A percentile compares a stretch with the other conserved stretches of the same genome.
These are phyloP conservation scores for Euthynnus affinis DNA, from an alignment of 2,797 vertebrate genomes.

Conservation along the genomic window DNA sequence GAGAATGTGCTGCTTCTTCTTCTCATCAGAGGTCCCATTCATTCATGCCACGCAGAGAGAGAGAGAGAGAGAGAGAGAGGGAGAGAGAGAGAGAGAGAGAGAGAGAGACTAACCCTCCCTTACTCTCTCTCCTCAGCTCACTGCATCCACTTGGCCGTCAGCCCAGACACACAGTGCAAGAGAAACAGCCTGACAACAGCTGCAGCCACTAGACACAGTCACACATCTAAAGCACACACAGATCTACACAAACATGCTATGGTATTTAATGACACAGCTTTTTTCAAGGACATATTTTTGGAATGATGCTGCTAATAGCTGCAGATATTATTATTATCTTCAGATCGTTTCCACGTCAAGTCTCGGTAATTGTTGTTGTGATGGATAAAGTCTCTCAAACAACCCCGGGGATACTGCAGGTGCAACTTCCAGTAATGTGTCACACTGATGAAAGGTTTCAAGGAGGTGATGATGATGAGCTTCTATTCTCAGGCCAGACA, in stretches of 20 bases:
- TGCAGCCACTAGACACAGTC: conserved; percentile 37
- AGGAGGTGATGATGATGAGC: no score
- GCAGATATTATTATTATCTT: background rate
- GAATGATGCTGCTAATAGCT: background rate
- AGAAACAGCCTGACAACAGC: conserved; percentile 68
- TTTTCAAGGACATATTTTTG: background rate
- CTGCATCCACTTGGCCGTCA: conserved; percentile 69
- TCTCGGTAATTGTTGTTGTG: background rate
- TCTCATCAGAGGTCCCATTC: conserved; percentile 69
- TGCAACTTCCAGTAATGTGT: background rate
- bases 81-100: conserved; percentile 17
- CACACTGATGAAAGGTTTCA: no score
- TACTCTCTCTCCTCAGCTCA: conserved; percentile 21
- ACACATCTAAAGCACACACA: background rate
- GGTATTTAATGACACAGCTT: background rate
- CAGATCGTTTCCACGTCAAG: background rate
- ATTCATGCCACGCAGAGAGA: conserved; percentile 47
- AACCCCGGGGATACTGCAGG: no score
- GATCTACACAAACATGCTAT: conserved; percentile 1
- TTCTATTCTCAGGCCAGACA: no score
- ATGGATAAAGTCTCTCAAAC: no score
- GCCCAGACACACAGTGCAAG: conserved; percentile 64
- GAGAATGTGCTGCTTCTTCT: conserved; percentile 69
- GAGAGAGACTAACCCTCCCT: background rate
- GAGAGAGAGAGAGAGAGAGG: conserved; percentile 9